A percentile compares a stretch with the other conserved stretches of the same genome.
Conservation (phyloP, 2,888 invertebrate genomes). For the Xestobium rufovillosum region DNA sequence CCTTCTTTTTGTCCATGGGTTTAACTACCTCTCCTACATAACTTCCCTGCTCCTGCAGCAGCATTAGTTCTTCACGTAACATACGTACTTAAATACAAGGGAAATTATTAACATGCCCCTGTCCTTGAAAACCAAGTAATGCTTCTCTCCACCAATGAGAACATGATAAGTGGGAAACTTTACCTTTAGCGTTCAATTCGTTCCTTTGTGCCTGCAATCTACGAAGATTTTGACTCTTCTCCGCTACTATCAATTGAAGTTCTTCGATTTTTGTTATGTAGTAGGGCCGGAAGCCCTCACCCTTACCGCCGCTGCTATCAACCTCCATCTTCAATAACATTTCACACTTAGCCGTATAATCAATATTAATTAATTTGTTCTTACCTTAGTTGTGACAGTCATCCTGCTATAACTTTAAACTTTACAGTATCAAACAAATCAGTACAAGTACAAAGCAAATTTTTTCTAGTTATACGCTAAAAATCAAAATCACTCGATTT, state of each 20-base stretch:
- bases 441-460: no score
- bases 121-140: conserved; percentile 4
- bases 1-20: conserved; percentile 99
- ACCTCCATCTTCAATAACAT: no score
- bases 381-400: no score
- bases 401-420: no score
- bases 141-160: not conserved
- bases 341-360: no score
- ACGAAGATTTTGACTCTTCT: conserved; percentile 93
- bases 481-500: no score
- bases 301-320: no score
- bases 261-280: conserved; percentile 98
- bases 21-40: conserved; percentile 99
- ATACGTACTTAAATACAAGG: conserved; percentile 67
- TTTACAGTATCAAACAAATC: no score
- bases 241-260: conserved; percentile 90
- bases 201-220: conserved; percentile 97
- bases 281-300: conserved; percentile 91
- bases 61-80: conserved; percentile 93
- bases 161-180: conserved; percentile 5
- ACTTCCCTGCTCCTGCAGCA: conserved; percentile 95
- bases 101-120: not conserved
- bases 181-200: conserved; percentile 97
- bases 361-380: no score
- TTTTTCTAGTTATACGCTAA: no score